Base-by-base conservation (phyloP, 2,888 invertebrate genomes). In the Hemaris fuciformis region DNA sequence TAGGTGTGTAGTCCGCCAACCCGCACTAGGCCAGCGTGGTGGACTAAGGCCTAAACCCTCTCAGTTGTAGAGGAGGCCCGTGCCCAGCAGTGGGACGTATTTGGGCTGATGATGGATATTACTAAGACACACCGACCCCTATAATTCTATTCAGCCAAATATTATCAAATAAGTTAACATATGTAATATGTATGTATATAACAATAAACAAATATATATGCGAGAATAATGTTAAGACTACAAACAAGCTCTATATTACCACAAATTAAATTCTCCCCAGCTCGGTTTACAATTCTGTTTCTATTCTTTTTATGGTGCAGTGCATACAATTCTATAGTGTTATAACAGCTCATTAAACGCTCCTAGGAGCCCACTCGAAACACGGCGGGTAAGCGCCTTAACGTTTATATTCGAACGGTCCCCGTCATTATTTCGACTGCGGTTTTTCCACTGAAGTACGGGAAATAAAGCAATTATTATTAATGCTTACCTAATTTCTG, bases 351-450 rank as follows among this genome's bases (percentile, higher is more conserved):
- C 61, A 63, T 63, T 64, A 62, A 64, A 66, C 62, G 43, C 45
- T 57, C 59, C 45, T 31, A 31, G 59, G 53, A 43, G 59, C 53
- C 59, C 64, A 62, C 66, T 69, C 64, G 48, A 65, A 68, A 62
- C 62, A 58, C 60, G n/a, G 10, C 20, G 59, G 65, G 58, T 70
- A 70, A 71, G 68, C 57, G 62, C 65, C 68, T 75, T 69, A 70
- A 66, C 27, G 27, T 53, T 31, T 15, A 31, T 10, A 27, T 53
- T 31, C 15, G 53, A 38, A 38, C n/a, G 38, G 38, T 38, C 10
- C 27, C 18, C 15, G 18, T 53, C 18, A 53, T 53, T 31, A 31
- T 53, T 46, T 46, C 23, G 46, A 46, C n/a, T 46, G 7, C 25
- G 25, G 18, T 1, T n/a, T 31, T 53, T 27, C 15, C 48, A 3